A percentile compares a stretch with the other conserved stretches of the same genome.
phyloP scores from a whole-genome alignment of 2,113 vertebrate species.

The Peromyscus maniculatus region DNA sequence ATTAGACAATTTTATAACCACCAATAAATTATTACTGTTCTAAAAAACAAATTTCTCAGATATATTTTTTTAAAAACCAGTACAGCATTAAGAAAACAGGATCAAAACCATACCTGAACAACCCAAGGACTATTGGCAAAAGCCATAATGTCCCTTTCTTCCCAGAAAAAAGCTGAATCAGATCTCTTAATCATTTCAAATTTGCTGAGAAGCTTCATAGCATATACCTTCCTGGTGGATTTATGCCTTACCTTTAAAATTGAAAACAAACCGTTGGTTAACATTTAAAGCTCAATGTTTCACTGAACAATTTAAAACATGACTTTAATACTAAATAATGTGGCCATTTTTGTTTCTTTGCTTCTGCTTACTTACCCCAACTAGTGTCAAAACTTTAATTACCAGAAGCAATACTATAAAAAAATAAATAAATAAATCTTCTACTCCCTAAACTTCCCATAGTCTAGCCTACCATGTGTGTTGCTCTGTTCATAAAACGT shows the following conservation, averaged over 20 bases:
- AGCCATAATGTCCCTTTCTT: conserved; percentile 99
- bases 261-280: conserved; percentile 55
- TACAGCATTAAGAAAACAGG: conserved; percentile 33
- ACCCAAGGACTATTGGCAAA: conserved; percentile 99
- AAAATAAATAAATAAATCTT: background rate
- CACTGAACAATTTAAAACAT: conserved; percentile 51
- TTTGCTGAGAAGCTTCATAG: conserved; percentile 99
- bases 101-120: conserved; percentile 93
- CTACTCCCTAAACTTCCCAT: background rate
- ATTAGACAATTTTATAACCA: conserved; percentile 29
- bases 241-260: conserved; percentile 96
- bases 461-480: background rate
- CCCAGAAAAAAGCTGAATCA: conserved; percentile 99
- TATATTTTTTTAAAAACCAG: conserved; percentile 28
- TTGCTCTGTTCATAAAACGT: conserved; percentile 14
- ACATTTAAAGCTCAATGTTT: conserved; percentile 49
- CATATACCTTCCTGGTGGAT: conserved; percentile 96
- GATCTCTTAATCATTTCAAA: conserved; percentile 99
- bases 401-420: background rate
- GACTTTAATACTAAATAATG: conserved; percentile 37
- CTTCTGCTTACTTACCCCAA: conserved; percentile 28
- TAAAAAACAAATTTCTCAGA: conserved; percentile 52
- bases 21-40: conserved; percentile 51
- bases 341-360: conserved; percentile 34
- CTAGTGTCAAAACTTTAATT: conserved; percentile 38